Conservation (phyloP, 2,113 vertebrate genomes). For the Callorhinus ursinus region DNA sequence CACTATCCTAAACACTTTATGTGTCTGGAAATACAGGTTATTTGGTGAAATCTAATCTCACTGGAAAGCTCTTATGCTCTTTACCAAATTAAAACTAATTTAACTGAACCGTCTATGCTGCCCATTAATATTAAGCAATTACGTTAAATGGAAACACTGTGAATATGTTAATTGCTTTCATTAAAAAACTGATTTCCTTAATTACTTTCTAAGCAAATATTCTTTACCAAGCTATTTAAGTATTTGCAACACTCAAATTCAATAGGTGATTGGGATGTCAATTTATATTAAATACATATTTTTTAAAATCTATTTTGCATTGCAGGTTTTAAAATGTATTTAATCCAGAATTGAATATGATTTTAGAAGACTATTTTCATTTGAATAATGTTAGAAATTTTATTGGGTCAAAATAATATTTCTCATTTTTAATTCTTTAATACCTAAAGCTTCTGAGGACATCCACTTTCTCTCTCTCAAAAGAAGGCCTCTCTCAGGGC, state of each 20-base stretch:
- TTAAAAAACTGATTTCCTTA: constrained; percentile 77
- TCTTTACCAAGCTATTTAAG: constrained; percentile 66
- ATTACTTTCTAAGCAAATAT: constrained; percentile 80
- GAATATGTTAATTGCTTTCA: constrained; percentile 79
- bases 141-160: constrained; percentile 73
- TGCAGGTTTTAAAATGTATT: constrained; percentile 45
- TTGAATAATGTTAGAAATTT: not conserved
- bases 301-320: constrained; percentile 48
- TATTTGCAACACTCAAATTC: constrained; percentile 62
- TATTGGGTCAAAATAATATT: not conserved
- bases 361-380: constrained; percentile 18
- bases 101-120: constrained; percentile 62
- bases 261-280: constrained; percentile 53
- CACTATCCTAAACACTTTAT: constrained; percentile 37
- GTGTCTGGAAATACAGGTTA: constrained; percentile 50
- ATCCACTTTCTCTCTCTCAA: not conserved
- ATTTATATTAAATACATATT: constrained; percentile 46
- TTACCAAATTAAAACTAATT: constrained; percentile 73
- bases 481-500: not conserved
- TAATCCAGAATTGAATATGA: not conserved
- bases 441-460: not conserved
- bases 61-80: constrained; percentile 54
- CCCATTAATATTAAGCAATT: constrained; percentile 81
- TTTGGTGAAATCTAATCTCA: constrained; percentile 72
- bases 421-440: constrained; percentile 7